Evolutionary conservation across 2,797 vertebrate species (phyloP).

Genomic region (Phaenicophaeus curvirostris): DNA sequence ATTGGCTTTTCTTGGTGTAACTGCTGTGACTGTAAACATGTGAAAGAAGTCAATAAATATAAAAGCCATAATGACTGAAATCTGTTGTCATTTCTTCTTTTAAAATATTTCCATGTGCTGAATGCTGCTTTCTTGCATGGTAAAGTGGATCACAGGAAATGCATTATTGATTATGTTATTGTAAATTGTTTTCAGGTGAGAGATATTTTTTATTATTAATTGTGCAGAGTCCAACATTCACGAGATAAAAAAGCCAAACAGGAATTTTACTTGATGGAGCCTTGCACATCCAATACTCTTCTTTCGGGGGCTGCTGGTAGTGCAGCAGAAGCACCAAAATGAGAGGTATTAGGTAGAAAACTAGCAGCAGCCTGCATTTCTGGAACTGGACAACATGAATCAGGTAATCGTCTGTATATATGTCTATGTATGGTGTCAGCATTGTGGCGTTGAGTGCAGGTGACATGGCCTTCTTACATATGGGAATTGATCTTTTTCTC

Average conservation of each 20-base stretch:
- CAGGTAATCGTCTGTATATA: constrained; percentile 26
- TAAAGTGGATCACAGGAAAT: neutral
- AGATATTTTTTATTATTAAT: constrained; percentile 44
- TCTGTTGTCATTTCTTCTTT: neutral
- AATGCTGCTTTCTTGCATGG: neutral
- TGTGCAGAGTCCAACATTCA: constrained; percentile 16
- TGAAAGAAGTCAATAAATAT: neutral
- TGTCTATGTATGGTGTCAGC: neutral
- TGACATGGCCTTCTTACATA: neutral
- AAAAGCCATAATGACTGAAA: neutral
- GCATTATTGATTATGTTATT: constrained; percentile 3
- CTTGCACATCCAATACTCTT: neutral
- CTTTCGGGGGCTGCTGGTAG: neutral
- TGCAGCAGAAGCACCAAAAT: constrained; percentile 13
- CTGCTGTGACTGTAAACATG: neutral
- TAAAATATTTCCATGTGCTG: neutral
- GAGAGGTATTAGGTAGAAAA: constrained; percentile 33
- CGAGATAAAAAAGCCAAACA: constrained; percentile 24
- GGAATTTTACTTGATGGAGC: constrained; percentile 30
- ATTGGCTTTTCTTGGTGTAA: neutral
- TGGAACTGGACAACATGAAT: neutral
- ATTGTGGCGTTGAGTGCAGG: neutral
- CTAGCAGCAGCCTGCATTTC: neutral
- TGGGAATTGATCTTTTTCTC: neutral
- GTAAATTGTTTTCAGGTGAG: constrained; percentile 14